Evolutionary conservation across 2,888 invertebrate genomes (phyloP).

Genomic region (Gortyna flavago): DNA sequence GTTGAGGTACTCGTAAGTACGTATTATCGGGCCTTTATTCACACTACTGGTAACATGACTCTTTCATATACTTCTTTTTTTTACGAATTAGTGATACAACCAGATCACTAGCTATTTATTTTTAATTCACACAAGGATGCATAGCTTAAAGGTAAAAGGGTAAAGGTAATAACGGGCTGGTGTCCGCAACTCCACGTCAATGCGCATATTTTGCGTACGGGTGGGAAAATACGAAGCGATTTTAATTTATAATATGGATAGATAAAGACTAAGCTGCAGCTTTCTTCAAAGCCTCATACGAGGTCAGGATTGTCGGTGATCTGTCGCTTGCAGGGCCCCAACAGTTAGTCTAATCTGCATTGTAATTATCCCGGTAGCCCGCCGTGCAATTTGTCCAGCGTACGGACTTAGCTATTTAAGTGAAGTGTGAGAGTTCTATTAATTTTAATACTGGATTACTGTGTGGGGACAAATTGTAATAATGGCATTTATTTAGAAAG

Average conservation of each 20-base stretch:
- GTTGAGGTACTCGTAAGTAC: neutral
- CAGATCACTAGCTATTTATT: no score
- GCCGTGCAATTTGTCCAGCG: constrained; percentile 60
- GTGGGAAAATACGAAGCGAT: no score
- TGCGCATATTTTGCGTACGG: no score
- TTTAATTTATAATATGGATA: no score
- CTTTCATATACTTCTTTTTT: no score
- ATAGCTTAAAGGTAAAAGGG: neutral
- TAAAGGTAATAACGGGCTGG: no score
- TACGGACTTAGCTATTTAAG: constrained; percentile 56
- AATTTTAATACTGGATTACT: constrained; percentile 33
- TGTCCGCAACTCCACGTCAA: no score
- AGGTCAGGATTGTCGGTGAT: constrained; percentile 52
- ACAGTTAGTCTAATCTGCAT: constrained; percentile 69
- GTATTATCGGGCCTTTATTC: neutral
- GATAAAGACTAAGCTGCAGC: neutral
- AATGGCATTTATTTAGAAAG: neutral
- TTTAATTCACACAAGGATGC: no score
- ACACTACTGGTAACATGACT: no score
- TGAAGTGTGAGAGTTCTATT: constrained; percentile 34
- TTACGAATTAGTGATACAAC: no score
- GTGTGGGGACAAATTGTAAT: neutral
- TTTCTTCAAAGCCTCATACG: constrained; percentile 18
- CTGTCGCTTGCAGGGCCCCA: constrained; percentile 65
- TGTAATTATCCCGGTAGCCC: constrained; percentile 67